These are phyloP conservation scores for Palythoa grandiflora DNA, from an alignment of 92 coral and sea anemone species.

Conservation along the genomic window DNA sequence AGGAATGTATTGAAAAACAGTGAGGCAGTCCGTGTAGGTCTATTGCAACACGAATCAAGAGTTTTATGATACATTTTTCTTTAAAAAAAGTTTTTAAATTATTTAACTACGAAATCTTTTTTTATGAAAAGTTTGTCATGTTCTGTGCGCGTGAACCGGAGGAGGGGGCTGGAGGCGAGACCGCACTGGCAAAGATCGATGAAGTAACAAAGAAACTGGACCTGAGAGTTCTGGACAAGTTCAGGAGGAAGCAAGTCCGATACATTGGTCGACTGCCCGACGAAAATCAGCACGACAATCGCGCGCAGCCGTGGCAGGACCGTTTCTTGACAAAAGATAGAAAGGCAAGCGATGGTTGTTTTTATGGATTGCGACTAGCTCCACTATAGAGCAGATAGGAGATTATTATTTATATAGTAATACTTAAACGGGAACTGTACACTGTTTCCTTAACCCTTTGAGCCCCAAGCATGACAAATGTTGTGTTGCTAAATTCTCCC, in stretches of 20 bases:
- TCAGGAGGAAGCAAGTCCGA: conserved; percentile 31
- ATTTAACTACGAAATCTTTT: not conserved
- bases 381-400: no score
- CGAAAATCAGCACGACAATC: not conserved
- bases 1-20: no score
- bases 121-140: conserved; percentile 17
- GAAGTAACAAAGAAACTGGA: conserved; percentile 24
- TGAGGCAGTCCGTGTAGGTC: no score
- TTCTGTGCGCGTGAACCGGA: conserved; percentile 42
- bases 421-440: no score
- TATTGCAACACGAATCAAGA: no score
- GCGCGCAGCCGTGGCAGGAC: conserved; percentile 47
- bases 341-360: not conserved
- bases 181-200: conserved; percentile 33
- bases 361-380: not conserved
- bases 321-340: conserved; percentile 48
- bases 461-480: no score
- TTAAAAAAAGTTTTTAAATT: not conserved
- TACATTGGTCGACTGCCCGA: conserved; percentile 43
- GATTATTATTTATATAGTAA: no score
- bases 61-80: not conserved
- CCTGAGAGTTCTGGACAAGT: conserved; percentile 2
- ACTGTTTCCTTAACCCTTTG: no score
- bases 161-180: conserved; percentile 42
- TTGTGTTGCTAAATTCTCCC: no score